A percentile compares a stretch with the other conserved stretches of the same genome.
phyloP scores from a whole-genome alignment of 2,888 invertebrate species.

The Herminia tarsipennalis region DNA sequence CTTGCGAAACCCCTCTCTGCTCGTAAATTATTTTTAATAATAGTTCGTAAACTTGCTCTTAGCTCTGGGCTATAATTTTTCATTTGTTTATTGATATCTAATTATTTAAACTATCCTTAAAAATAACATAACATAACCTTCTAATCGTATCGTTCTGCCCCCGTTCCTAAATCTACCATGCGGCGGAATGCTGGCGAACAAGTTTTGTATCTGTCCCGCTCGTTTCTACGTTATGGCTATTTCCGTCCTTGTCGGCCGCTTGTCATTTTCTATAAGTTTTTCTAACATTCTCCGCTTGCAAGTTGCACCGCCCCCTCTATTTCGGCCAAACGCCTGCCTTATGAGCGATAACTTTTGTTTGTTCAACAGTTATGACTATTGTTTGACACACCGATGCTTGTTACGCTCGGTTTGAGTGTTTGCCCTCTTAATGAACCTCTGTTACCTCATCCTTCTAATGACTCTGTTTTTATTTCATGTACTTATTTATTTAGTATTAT shows the following conservation, averaged over 20 bases:
- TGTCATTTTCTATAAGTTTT: conserved; percentile 86
- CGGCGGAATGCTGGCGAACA: conserved; percentile 83
- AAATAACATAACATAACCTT: conserved; percentile 82
- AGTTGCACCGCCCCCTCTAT: conserved; percentile 75
- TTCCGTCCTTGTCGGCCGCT: conserved; percentile 77
- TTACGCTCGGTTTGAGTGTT: conserved; percentile 76
- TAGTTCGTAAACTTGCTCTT: conserved; percentile 42
- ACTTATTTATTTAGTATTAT: conserved; percentile 24
- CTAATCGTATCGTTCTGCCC: conserved; percentile 84
- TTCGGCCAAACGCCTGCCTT: conserved; percentile 76
- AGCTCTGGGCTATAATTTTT: conserved; percentile 57
- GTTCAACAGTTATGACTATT: conserved; percentile 79
- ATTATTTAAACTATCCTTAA: conserved; percentile 68
- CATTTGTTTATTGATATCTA: conserved; percentile 64
- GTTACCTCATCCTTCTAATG: conserved; percentile 65
- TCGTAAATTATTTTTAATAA: conserved; percentile 56
- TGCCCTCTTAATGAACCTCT: conserved; percentile 74
- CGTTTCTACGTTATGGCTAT: conserved; percentile 68
- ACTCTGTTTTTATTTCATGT: conserved; percentile 49
- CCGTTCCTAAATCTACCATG: conserved; percentile 85
- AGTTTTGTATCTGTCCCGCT: conserved; percentile 81
- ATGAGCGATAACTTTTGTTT: conserved; percentile 78
- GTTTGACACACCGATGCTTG: conserved; percentile 79
- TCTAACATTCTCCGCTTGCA: conserved; percentile 80
- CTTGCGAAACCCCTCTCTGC: conserved; percentile 44